Conservation (phyloP, 1,140 invertebrate species). For the Drosophila varians region DNA sequence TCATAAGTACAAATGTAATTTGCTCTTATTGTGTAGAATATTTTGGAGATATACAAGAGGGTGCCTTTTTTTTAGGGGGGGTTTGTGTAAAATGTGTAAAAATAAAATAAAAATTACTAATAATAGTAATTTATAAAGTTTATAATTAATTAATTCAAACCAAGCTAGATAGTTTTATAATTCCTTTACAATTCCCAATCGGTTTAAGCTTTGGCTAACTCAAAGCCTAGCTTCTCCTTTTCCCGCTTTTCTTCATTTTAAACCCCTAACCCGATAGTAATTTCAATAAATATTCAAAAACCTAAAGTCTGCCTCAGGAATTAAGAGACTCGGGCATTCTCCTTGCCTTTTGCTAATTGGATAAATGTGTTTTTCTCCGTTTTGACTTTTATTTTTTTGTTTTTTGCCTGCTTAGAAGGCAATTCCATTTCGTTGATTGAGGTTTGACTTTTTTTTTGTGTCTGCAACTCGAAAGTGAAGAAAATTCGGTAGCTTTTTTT, state of each 20-base stretch:
- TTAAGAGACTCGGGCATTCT: not conserved
- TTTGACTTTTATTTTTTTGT: not conserved
- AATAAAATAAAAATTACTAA: too few relatives aligned
- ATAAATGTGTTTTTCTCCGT: conserved; percentile 21
- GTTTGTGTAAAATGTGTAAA: too few relatives aligned
- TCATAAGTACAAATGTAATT: not conserved
- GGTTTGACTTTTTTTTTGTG: conserved; percentile 8
- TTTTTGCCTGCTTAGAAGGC: conserved; percentile 1
- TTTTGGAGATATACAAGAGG: too few relatives aligned
- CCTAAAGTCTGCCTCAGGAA: not conserved
- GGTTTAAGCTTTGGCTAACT: not conserved
- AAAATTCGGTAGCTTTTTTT: conserved; percentile 6
- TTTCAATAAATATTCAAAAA: not conserved
- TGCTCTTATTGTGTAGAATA: not conserved
- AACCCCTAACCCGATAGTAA: not conserved
- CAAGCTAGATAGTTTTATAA: too few relatives aligned
- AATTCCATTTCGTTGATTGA: conserved; percentile 40
- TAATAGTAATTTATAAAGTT: too few relatives aligned
- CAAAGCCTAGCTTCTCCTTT: too few relatives aligned
- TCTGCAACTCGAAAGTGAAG: not conserved
- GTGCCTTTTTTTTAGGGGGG: too few relatives aligned
- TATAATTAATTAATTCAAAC: too few relatives aligned
- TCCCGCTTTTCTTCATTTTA: too few relatives aligned
- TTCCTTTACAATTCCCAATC: not conserved
- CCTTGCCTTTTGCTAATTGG: conserved; percentile 15